These are phyloP conservation scores for Amphiprion clarkii DNA, from an alignment of 2,797 vertebrate genomes.

Conservation along the genomic window DNA sequence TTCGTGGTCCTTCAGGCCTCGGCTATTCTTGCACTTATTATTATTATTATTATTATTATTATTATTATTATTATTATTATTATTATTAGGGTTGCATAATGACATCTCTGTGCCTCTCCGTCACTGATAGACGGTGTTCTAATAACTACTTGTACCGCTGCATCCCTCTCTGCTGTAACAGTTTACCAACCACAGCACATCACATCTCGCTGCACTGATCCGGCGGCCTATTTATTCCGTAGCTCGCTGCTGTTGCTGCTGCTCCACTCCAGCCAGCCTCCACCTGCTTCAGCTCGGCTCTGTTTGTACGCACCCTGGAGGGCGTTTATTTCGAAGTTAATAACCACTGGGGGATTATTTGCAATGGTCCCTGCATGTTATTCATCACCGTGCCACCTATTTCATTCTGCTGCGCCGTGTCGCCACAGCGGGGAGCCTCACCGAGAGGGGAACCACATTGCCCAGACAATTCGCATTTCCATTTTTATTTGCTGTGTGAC, in stretches of 20 bases:
- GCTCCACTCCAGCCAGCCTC: slow-evolving; percentile 59
- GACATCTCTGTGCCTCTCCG: neutral
- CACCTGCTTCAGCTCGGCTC: slow-evolving; percentile 60
- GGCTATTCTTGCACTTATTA: slow-evolving; percentile 4
- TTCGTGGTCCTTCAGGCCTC: slow-evolving; percentile 8
- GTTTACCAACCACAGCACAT: slow-evolving; percentile 21
- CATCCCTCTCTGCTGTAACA: slow-evolving; percentile 16
- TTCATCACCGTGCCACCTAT: slow-evolving; percentile 42
- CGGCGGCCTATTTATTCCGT: slow-evolving; percentile 48
- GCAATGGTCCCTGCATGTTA: slow-evolving; percentile 52
- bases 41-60: neutral
- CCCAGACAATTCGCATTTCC: slow-evolving; percentile 23
- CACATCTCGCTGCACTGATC: slow-evolving; percentile 53
- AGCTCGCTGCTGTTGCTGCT: slow-evolving; percentile 44
- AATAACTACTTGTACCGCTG: neutral
- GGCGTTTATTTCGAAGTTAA: slow-evolving; percentile 67
- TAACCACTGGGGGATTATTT: slow-evolving; percentile 64
- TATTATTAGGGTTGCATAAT: neutral
- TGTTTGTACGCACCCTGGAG: slow-evolving; percentile 46
- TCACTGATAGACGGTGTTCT: neutral
- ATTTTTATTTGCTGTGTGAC: slow-evolving; percentile 27
- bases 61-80: neutral
- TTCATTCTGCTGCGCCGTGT: slow-evolving; percentile 22
- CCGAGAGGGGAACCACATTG: slow-evolving; percentile 1
- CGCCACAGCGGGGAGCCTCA: slow-evolving; percentile 31